These are phyloP conservation scores for Drosophila obscura DNA, from an alignment of 1,140 invertebrate genomes.

Conservation along the genomic window DNA sequence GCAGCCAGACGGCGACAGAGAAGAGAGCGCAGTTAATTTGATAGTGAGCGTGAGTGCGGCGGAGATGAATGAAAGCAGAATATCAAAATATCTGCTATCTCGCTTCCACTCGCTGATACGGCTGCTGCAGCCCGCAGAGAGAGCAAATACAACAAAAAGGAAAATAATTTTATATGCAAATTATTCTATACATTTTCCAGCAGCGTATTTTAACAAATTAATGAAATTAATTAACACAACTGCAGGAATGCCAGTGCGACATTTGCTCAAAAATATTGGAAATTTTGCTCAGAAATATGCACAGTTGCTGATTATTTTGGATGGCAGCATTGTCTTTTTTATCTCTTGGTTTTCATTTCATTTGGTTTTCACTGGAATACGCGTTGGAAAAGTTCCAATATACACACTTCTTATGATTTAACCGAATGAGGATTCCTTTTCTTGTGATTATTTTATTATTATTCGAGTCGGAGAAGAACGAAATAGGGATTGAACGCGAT, in stretches of 20 bases:
- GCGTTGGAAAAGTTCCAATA: slow-evolving; percentile 30
- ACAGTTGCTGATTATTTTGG: slow-evolving; percentile 67
- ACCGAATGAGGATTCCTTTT: slow-evolving; percentile 60
- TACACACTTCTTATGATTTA: slow-evolving; percentile 51
- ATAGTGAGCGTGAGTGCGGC: slow-evolving; percentile 49
- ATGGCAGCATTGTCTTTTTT: slow-evolving; percentile 35
- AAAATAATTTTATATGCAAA: slow-evolving; percentile 76
- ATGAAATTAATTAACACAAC: slow-evolving; percentile 20
- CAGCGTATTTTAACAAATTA: slow-evolving; percentile 27
- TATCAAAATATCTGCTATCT: slow-evolving; percentile 66
- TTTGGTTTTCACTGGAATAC: slow-evolving; percentile 45
- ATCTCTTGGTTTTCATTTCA: slow-evolving; percentile 32
- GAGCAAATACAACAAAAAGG: slow-evolving; percentile 63
- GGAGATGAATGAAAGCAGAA: slow-evolving; percentile 81
- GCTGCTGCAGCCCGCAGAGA: slow-evolving; percentile 56
- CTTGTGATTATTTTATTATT: slow-evolving; percentile 48
- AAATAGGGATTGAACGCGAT: slow-evolving; percentile 64
- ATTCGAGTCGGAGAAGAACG: slow-evolving; percentile 72
- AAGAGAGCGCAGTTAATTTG: slow-evolving; percentile 41
- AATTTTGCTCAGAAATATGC: slow-evolving; percentile 69
- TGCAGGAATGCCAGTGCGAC: slow-evolving; percentile 14
- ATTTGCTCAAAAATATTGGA: slow-evolving; percentile 29
- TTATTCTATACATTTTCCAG: slow-evolving; percentile 47
- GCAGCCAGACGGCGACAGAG: background rate
- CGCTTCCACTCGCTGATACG: slow-evolving; percentile 25